A percentile compares a stretch with the other conserved stretches of the same genome.
Conservation (phyloP, 2,888 invertebrate species). For the Nymphalis polychloros region DNA sequence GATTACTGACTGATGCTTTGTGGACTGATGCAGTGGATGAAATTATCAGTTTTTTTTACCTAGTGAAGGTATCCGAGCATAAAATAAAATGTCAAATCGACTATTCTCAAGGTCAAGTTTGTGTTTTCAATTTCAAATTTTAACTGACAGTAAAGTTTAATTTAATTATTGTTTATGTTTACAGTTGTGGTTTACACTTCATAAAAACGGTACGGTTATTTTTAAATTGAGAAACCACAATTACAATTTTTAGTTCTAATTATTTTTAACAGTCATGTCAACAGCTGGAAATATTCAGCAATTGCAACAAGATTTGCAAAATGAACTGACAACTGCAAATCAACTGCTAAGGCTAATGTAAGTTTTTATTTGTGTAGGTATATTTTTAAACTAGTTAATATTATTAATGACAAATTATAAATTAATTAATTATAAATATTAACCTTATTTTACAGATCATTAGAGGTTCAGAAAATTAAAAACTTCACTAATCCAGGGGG, state of each 20-base stretch:
- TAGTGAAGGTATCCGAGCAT: not conserved
- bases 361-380: constrained; percentile 38
- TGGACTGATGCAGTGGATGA: no score
- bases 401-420: not conserved
- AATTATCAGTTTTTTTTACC: no score
- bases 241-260: not conserved
- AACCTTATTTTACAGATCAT: constrained; percentile 51
- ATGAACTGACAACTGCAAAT: constrained; percentile 65
- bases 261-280: constrained; percentile 41
- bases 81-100: not conserved
- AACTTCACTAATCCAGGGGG: constrained; percentile 58
- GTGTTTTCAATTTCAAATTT: not conserved
- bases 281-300: constrained; percentile 47
- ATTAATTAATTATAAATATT: not conserved
- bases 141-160: not conserved
- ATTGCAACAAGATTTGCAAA: constrained; percentile 66
- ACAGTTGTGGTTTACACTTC: not conserved
- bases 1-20: no score
- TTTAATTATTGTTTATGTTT: not conserved
- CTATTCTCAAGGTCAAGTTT: not conserved
- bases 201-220: no score
- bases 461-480: constrained; percentile 64
- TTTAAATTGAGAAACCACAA: no score
- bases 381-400: not conserved
- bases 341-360: constrained; percentile 67